Base-by-base conservation (phyloP, 2,888 invertebrate species). In the Cerastis rubricosa region DNA sequence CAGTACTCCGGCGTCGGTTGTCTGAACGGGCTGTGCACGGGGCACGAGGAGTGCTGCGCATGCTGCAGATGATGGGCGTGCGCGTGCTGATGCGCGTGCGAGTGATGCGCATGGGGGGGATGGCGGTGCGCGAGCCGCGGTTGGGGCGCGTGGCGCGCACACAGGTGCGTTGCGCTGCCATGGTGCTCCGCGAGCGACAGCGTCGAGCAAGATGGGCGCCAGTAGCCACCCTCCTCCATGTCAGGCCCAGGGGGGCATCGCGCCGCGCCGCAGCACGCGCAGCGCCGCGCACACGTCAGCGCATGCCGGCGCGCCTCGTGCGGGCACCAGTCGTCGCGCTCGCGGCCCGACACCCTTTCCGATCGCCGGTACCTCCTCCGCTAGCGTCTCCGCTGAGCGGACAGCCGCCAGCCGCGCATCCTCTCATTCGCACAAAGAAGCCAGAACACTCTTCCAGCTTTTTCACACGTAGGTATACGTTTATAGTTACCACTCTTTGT, bases 21-120 rank as follows among this genome's bases (percentile, higher is more conserved):
- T 85, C 98, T 96, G 93, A 98, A 98, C 45, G 98, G 98, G 91
- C 98, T 98, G 95, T 98, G 98, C 90, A 98, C 98, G 67, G 98
- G 98, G 91, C 98, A 98, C 90, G 97, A 97, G 91, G 91, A 74
- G 88, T 94, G 95, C 82, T 93, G 93, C 90, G 94, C 96, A 95
- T 93, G 95, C 91, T 90, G 95, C 89, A 92, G 91, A 89, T 94
- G 97, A 87, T 94, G 96, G 89, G 93, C 93, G 89, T 95, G 94
- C 94, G 96, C 90, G 93, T 97, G 92, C 94, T 96, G 91, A 94
- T 97, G 94, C 91, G 97, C 93, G 90, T 92, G 94, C 85, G 91
- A 85, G 84, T 92, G 93, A 76, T 94, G 96, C 93, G 93, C 96
- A 93, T 92, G 94, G 86, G 95, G 94, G 78, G 90, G 94, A 94